Base-by-base conservation (phyloP, 2,888 invertebrate species). In the Rutpela maculata region DNA sequence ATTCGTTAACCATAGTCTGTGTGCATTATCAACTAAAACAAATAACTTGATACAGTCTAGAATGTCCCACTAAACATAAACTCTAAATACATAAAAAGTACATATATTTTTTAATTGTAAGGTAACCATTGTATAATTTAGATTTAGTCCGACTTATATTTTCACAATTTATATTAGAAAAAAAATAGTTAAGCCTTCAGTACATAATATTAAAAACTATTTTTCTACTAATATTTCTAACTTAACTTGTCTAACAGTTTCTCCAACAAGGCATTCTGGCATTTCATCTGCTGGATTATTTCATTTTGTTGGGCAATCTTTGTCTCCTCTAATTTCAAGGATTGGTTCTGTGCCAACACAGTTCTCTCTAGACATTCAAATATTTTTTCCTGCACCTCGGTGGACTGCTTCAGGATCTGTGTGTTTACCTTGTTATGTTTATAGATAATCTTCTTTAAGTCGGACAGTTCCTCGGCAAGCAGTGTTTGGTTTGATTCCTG, bases 231-330 rank as follows among this genome's bases (percentile, higher is more conserved):
- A n/a, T 26, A 60, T n/a, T 11, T 19, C 43, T 62, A 78, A n/a
- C 76, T 71, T 19, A 81, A 57, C 43, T 75, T 81, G 6, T 82
- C 80, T 50, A 80, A 55, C 17, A 81, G 66, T 56, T 80, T 81
- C 65, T 82, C 74, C 26, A 81, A 74, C 73, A 82, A 78, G 50
- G 38, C 71, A 56, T 82, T 81, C 31, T 82, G 80, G 15, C 76
- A 66, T 66, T 76, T 80, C 79, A 81, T 80, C 69, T 82, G 82
- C 38, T 81, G 75, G 10, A 81, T 78, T 12, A 81, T 76, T 69
- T 81, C 82, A 10, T 80, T 76, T 38, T 82, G 81, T 67, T 82
- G 80, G 38, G 75, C 73, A 68, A 77, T 70, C 60, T 78, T 69
- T 0, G 75, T 76, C 62, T 80, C 77, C 31, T 81, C 77, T 1